phyloP scores from a whole-genome alignment of 2,888 invertebrate species.

The Conchocele bisecta region DNA sequence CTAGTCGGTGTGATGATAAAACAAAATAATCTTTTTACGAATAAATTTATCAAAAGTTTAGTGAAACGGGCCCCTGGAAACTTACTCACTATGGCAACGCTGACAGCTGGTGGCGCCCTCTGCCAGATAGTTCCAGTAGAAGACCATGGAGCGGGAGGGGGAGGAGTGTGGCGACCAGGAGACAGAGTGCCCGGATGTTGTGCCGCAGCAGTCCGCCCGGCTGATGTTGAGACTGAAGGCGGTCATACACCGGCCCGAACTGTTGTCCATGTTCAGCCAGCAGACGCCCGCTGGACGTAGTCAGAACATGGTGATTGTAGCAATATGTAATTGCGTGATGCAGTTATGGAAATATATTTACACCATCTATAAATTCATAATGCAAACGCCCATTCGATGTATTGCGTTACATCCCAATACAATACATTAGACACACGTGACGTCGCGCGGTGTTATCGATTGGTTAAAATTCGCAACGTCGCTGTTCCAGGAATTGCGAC shows the following conservation, averaged over 20 bases:
- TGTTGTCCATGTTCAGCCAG: conserved; percentile 55
- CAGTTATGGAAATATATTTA: no score
- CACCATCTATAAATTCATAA: no score
- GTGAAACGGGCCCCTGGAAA: neutral
- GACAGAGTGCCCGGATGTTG: conserved; percentile 18
- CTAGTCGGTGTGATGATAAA: no score
- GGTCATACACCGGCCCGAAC: conserved; percentile 49
- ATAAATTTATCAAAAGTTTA: neutral
- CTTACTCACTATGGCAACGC: conserved; percentile 69
- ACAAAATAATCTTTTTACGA: no score
- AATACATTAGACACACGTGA: no score
- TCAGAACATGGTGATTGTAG: neutral
- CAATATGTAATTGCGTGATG: no score
- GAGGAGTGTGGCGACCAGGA: conserved; percentile 59
- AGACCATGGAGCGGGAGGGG: conserved; percentile 43
- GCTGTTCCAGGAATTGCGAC: no score
- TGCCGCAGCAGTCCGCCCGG: conserved; percentile 59
- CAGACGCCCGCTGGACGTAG: conserved; percentile 65
- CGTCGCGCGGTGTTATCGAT: no score
- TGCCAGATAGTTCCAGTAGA: conserved; percentile 59
- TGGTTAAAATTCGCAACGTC: no score
- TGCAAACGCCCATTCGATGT: no score
- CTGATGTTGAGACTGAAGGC: conserved; percentile 58
- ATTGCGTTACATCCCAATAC: no score
- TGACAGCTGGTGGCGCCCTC: conserved; percentile 57